Percentiles rank a stretch among this genome's conserved stretches.
Conservation (phyloP, 2,113 vertebrate genomes). For the Cinclus mexicanus region DNA sequence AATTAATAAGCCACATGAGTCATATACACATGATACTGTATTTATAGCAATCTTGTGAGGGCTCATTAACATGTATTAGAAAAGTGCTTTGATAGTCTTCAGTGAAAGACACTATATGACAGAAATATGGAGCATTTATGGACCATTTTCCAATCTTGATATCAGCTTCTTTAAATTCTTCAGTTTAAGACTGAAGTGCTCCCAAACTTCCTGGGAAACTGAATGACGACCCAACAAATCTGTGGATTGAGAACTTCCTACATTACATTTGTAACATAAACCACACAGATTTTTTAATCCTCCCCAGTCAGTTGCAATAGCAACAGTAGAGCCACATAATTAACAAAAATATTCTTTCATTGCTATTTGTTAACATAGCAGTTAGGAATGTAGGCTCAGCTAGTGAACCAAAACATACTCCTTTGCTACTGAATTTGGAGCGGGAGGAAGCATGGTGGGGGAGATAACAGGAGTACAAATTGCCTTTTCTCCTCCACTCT, state of each 20-base stretch:
- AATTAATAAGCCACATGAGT: conserved; percentile 51
- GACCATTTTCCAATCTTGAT: neutral
- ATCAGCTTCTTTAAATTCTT: neutral
- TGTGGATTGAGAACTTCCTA: neutral
- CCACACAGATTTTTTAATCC: neutral
- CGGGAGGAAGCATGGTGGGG: neutral
- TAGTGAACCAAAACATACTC: neutral
- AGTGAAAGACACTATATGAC: neutral
- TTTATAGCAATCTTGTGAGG: conserved; percentile 46
- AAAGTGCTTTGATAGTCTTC: conserved; percentile 11
- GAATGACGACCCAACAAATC: neutral
- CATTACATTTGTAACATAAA: neutral
- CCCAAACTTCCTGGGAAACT: neutral
- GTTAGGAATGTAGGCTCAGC: neutral
- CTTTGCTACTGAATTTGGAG: neutral
- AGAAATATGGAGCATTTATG: neutral
- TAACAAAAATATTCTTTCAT: neutral
- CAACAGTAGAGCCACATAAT: neutral
- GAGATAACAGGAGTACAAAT: neutral
- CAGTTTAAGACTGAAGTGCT: neutral
- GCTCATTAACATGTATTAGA: conserved; percentile 31
- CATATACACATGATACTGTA: conserved; percentile 35
- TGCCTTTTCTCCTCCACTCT: neutral
- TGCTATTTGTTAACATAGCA: neutral
- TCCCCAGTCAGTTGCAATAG: neutral